phyloP scores from a whole-genome alignment of 2,797 vertebrate genomes.

The Brachyrhaphis roseni region DNA sequence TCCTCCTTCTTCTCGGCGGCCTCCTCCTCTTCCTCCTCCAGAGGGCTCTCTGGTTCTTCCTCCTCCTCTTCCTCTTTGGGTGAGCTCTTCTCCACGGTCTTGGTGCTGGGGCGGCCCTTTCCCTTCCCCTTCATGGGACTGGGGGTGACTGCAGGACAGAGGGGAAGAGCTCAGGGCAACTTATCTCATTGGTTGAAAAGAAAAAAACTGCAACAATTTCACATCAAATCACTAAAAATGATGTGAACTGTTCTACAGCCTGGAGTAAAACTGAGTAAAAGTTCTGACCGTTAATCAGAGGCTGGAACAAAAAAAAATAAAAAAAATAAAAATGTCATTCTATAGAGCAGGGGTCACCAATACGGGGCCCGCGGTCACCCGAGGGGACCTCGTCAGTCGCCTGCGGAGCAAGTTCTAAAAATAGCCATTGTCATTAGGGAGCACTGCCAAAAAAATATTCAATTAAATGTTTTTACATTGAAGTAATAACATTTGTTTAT shows the following conservation, averaged over 20 bases:
- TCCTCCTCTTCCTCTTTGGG: slow-evolving; percentile 90
- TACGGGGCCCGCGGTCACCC: no score
- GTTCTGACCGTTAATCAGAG: not conserved
- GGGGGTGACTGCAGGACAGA: slow-evolving; percentile 86
- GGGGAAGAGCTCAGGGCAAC: not conserved
- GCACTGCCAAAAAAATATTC: no score
- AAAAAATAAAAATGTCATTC: no score
- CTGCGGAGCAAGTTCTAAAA: no score
- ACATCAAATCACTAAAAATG: not conserved
- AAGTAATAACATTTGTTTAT: no score
- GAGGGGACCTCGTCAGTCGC: no score
- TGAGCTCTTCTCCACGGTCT: slow-evolving; percentile 94
- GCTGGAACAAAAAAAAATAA: not conserved
- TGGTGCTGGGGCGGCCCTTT: slow-evolving; percentile 93
- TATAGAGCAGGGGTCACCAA: no score
- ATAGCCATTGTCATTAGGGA: no score
- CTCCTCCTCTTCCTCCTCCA: slow-evolving; percentile 80
- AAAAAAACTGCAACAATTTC: not conserved
- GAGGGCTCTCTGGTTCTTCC: slow-evolving; percentile 77
- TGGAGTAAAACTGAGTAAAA: not conserved
- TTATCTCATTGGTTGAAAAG: not conserved
- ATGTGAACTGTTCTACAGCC: not conserved
- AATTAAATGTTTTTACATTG: no score
- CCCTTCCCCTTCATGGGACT: slow-evolving; percentile 98
- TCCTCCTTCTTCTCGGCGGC: slow-evolving; percentile 85